Base-by-base conservation (phyloP, 2,113 vertebrate genomes). In the Planiliza haematocheilus region DNA sequence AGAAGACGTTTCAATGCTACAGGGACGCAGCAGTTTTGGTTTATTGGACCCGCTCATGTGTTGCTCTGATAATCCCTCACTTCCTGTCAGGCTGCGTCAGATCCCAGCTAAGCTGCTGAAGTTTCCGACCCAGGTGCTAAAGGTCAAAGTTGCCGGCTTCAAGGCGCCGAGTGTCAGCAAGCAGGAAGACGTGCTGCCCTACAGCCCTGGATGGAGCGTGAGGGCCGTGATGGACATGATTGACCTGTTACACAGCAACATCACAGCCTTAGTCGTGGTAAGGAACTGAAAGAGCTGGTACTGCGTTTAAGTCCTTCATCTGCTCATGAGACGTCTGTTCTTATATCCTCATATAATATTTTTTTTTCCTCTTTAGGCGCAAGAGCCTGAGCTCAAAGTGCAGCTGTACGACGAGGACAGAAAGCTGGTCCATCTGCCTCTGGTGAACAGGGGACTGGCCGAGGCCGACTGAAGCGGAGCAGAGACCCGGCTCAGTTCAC, bases 181-280 rank as follows among this genome's bases (percentile, higher is more conserved):
- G 8, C 70, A 92, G 0, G 39, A 63, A 36, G 48, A 88, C 4
- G 88, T 94, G 70, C 90, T 99, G 83, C 94, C 95, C 0, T 99
- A 98, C 60, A 86, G 92, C 61, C 96, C 95, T 0, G 82, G 90
- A 34, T 99, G 97, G 97, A 97, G 95, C n/a, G 39, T 96, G 82
- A 93, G 93, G 64, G 95, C 96, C 0, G 3, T 95, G 21, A 89
- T 92, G 90, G 76, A 93, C 4, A 96, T 97, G 95, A 88, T 95
- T 4, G 91, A 95, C 10, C 91, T 95, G 2, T 58, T 97, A 34
- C 93, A 96, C 80, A 75, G 89, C 57, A 93, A 83, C 80, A 67
- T 97, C 39, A 94, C 78, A 55, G 95, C 96, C 46, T 91, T 91
- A 10, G 81, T 95, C 4, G 64, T 91, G 86, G 96, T 97, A 89